A percentile compares a stretch with the other conserved stretches of the same genome.
Conservation (phyloP, 1,140 invertebrate species). For the Drosophila mojavensis region DNA sequence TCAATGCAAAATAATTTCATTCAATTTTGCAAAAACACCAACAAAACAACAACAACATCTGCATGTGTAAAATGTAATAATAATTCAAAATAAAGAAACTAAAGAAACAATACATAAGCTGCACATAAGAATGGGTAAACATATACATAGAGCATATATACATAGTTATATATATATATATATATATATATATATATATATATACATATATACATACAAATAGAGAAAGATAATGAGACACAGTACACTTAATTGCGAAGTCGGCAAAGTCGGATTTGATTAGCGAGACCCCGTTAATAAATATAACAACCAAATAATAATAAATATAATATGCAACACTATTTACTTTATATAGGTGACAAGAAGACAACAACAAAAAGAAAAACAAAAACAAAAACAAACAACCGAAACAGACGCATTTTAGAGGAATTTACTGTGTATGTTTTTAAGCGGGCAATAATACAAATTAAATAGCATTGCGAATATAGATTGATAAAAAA, state of each 20-base stretch:
- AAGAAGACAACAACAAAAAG: constrained; percentile 57
- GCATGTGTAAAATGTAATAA: constrained; percentile 57
- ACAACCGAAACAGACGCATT: constrained; percentile 71
- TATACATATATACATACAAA: constrained; percentile 40
- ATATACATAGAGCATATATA: constrained; percentile 32
- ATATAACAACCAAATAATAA: constrained; percentile 55
- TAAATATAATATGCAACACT: constrained; percentile 68
- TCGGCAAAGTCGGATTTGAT: constrained; percentile 73
- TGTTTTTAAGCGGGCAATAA: constrained; percentile 65
- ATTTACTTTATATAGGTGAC: constrained; percentile 80
- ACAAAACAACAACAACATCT: constrained; percentile 42
- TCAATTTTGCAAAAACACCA: constrained; percentile 54
- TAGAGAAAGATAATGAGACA: constrained; percentile 41
- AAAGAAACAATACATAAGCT: constrained; percentile 31
- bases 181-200: constrained; percentile 35
- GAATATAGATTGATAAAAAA: constrained; percentile 55
- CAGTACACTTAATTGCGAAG: constrained; percentile 54
- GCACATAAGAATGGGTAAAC: constrained; percentile 52
- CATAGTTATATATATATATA: too few relatives aligned
- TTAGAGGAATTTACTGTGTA: constrained; percentile 79
- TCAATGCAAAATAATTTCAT: constrained; percentile 56
- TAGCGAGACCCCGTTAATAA: constrained; percentile 68
- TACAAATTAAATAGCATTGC: constrained; percentile 42
- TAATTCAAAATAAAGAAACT: constrained; percentile 30
- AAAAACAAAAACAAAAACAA: constrained; percentile 40